These are phyloP conservation scores for Carterocephalus palaemon DNA, from an alignment of 2,888 invertebrate species.

Conservation along the genomic window DNA sequence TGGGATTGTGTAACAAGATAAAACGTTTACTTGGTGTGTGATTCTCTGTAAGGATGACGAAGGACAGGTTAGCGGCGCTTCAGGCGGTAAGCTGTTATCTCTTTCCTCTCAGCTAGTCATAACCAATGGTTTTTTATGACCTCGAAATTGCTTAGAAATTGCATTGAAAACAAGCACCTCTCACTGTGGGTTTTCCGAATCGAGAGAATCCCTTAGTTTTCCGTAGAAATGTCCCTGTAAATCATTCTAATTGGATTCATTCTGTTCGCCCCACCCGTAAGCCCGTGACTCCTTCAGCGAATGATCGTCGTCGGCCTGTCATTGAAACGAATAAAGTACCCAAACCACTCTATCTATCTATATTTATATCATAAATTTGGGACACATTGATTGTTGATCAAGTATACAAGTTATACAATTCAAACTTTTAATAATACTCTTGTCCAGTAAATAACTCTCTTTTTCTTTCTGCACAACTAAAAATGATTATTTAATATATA, in stretches of 20 bases:
- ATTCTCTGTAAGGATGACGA: conserved; percentile 89
- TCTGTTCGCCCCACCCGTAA: conserved; percentile 72
- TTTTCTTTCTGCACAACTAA: too few relatives aligned
- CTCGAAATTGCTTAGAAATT: conserved; percentile 63
- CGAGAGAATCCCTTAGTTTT: background rate
- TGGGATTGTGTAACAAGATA: conserved; percentile 86
- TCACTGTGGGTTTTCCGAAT: conserved; percentile 30
- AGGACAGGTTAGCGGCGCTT: conserved; percentile 97
- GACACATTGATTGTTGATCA: conserved; percentile 3
- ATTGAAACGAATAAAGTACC: conserved; percentile 58
- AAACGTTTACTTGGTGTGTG: conserved; percentile 83
- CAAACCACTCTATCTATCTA: conserved; percentile 11
- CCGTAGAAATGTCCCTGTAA: conserved; percentile 1
- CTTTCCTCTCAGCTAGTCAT: conserved; percentile 51
- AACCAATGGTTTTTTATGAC: conserved; percentile 68
- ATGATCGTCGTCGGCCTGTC: conserved; percentile 52
- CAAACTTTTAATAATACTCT: too few relatives aligned
- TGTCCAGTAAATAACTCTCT: too few relatives aligned
- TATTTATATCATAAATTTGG: conserved; percentile 15
- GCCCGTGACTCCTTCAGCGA: conserved; percentile 61
- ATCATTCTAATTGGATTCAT: conserved; percentile 26
- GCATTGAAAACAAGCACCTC: conserved; percentile 45
- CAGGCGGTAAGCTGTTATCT: conserved; percentile 88
- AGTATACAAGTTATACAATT: too few relatives aligned
- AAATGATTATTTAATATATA: too few relatives aligned